Base-by-base conservation (phyloP, 2,797 vertebrate species). In the Loris lydekkerianus region DNA sequence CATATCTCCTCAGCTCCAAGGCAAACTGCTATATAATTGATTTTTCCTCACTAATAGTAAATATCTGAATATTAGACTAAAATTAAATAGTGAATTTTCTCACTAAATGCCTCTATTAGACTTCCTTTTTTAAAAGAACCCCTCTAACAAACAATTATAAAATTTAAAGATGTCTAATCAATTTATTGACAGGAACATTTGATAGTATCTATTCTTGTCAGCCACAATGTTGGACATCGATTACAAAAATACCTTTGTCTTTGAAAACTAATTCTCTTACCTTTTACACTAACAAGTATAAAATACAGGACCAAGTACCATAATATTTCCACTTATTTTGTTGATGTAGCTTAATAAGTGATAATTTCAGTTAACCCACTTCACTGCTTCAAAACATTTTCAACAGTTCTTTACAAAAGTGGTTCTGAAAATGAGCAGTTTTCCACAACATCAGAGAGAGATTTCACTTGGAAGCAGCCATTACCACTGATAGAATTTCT, bases 401-500 rank as follows among this genome's bases (percentile, higher is more conserved):
- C 21, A 78, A 88, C 25, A 88, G 7, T 91, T 94, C 31, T 96
- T 93, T 91, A 82, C 0, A 90, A 92, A 75, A 85, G 8, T 72
- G 31, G 89, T 65, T 69, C 46, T 87, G 65, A 73, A 67, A 86
- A 80, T 87, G 49, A 58, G 18, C 25, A 81, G 31, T 92, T 82
- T 92, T 86, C 27, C 18, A 65, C 46, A 90, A 31, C n/a, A 77
- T 78, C 46, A 90, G 43, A 86, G 67, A 58, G 67, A 58, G 25
- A 18, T 69, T 88, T 87, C 63, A 5, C 56, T 85, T 21, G 27
- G 70, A 92, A 65, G n/a, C 17, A 88, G 63, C 23, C 34, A 86
- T 43, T 89, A 69, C 53, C 53, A 72, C 93, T 70, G 77, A 87
- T 56, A 76, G 67, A 94, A 93, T 94, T 95, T 95, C 85, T 82